phyloP scores from a whole-genome alignment of 2,113 vertebrate species.

The Turnix velox region DNA sequence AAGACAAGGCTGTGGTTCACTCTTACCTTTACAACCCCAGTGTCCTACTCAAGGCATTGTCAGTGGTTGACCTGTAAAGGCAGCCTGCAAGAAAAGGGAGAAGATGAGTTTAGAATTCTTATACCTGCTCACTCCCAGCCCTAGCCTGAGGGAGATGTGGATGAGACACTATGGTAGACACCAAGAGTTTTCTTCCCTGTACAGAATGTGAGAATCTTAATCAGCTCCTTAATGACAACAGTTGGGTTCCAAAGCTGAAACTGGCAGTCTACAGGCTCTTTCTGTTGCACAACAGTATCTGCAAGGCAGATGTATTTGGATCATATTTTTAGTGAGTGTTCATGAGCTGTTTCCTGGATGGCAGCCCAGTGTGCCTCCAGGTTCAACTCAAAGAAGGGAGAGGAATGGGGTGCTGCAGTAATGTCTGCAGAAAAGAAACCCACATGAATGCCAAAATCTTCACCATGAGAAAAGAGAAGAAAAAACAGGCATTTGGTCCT shows the following conservation, averaged over 20 bases:
- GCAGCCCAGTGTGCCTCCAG: background rate
- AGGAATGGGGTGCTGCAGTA: background rate
- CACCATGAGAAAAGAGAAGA: background rate
- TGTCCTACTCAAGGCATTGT: accelerated
- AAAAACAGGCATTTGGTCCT: background rate
- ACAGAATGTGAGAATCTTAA: background rate
- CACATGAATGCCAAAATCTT: background rate
- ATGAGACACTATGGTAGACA: background rate
- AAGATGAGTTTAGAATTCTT: background rate
- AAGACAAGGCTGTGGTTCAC: background rate
- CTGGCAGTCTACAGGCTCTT: background rate
- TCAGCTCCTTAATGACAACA: background rate
- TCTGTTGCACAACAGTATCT: slow-evolving; percentile 13
- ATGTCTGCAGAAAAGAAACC: background rate
- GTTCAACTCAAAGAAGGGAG: slow-evolving; percentile 7
- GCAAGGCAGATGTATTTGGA: slow-evolving; percentile 26
- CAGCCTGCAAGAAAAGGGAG: background rate
- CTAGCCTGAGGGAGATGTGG: background rate
- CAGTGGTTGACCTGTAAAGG: background rate
- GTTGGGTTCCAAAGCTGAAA: background rate
- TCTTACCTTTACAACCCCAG: background rate
- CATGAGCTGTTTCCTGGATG: slow-evolving; percentile 29
- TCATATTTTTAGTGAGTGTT: background rate
- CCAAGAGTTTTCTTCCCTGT: background rate
- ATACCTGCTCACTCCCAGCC: background rate